These are phyloP conservation scores for Polydrusus tereticollis DNA, from an alignment of 2,888 invertebrate genomes.

Conservation along the genomic window DNA sequence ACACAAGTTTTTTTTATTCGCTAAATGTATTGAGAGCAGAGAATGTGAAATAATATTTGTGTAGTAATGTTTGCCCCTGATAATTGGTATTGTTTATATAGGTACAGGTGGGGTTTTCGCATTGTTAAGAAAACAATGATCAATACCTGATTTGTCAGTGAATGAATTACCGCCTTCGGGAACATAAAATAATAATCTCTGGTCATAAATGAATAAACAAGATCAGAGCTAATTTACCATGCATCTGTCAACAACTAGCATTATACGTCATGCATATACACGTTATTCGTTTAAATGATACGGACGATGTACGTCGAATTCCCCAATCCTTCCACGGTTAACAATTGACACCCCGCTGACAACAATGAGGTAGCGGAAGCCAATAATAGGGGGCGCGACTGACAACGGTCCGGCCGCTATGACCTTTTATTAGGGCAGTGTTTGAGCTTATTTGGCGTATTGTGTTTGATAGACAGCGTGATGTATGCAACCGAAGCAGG, in stretches of 20 bases:
- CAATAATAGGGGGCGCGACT: slow-evolving; percentile 29
- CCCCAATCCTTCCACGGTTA: slow-evolving; percentile 18
- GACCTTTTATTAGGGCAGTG: slow-evolving; percentile 12
- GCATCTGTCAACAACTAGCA: neutral
- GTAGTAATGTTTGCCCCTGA: no score
- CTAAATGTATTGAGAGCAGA: no score
- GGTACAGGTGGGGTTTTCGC: no score
- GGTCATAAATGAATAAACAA: no score
- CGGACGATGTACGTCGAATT: slow-evolving; percentile 23
- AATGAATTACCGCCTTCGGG: no score
- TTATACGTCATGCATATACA: neutral
- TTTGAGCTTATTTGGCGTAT: slow-evolving; percentile 1
- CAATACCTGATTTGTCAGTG: no score
- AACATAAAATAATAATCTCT: no score
- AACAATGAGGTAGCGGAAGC: slow-evolving; percentile 24
- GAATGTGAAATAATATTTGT: no score
- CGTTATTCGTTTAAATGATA: slow-evolving; percentile 26
- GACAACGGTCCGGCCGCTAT: slow-evolving; percentile 18
- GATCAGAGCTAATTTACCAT: no score
- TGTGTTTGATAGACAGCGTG: neutral
- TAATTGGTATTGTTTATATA: no score
- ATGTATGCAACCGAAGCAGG: neutral
- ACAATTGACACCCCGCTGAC: slow-evolving; percentile 35
- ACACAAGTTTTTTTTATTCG: no score
- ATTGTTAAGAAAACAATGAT: no score